These are phyloP conservation scores for Pocillopora meandrina DNA, from an alignment of 92 coral and sea anemone genomes.

Conservation along the genomic window DNA sequence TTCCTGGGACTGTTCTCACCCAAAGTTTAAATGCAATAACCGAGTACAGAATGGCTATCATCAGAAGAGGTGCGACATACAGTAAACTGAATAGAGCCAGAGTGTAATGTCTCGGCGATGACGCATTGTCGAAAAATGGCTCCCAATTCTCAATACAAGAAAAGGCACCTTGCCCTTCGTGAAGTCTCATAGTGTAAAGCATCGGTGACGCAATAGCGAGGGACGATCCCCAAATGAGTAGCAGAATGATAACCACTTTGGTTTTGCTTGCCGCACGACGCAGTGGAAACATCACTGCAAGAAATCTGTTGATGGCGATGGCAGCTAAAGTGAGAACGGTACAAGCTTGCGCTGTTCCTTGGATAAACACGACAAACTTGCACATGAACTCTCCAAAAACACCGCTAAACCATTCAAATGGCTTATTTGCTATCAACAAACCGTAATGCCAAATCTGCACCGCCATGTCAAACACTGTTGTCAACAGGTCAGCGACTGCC, in stretches of 20 bases:
- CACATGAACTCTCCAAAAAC: slow-evolving; percentile 58
- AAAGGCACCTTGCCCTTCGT: slow-evolving; percentile 33
- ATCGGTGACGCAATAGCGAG: slow-evolving; percentile 76
- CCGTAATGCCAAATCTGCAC: slow-evolving; percentile 48
- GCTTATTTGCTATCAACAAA: slow-evolving; percentile 19
- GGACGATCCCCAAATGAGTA: slow-evolving; percentile 80
- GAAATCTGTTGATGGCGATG: slow-evolving; percentile 86
- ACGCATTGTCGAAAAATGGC: slow-evolving; percentile 66
- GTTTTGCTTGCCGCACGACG: slow-evolving; percentile 59
- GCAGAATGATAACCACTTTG: slow-evolving; percentile 38
- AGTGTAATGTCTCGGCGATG: slow-evolving; percentile 73
- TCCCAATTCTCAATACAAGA: slow-evolving; percentile 83
- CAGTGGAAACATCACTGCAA: slow-evolving; percentile 83
- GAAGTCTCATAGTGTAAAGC: slow-evolving; percentile 79
- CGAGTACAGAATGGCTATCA: slow-evolving; percentile 75
- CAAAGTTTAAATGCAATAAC: slow-evolving; percentile 81
- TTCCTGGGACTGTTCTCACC: slow-evolving; percentile 88
- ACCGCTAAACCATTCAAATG: slow-evolving; percentile 60
- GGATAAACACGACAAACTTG: slow-evolving; percentile 50
- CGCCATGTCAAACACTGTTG: slow-evolving; percentile 41
- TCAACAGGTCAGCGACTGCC: slow-evolving; percentile 46
- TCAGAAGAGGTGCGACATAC: slow-evolving; percentile 65
- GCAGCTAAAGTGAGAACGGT: slow-evolving; percentile 81
- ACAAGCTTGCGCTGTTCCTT: slow-evolving; percentile 77
- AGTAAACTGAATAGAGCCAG: slow-evolving; percentile 67